A percentile compares a stretch with the other conserved stretches of the same genome.
Conservation (phyloP, 2,113 vertebrate species). For the Bos javanicus region DNA sequence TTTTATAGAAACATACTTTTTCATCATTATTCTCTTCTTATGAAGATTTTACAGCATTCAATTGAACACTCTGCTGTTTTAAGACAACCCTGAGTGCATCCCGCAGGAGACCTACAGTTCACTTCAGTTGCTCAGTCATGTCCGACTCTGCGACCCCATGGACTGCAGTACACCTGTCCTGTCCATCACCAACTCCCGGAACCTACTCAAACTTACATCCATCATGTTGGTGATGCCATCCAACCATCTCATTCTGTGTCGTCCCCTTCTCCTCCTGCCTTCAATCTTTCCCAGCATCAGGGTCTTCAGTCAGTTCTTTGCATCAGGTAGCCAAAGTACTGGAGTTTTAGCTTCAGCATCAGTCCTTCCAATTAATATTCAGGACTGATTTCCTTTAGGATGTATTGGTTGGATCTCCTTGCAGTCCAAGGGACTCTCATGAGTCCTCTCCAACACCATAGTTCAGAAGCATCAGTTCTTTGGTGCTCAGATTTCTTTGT, state of each 20-base stretch:
- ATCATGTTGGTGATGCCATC: neutral
- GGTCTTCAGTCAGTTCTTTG: neutral
- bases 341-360: neutral
- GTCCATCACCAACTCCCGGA: neutral
- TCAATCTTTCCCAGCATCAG: neutral
- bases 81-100: too few species aligned
- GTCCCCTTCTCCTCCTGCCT: neutral
- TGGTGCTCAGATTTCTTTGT: neutral
- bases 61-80: neutral
- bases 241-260: neutral
- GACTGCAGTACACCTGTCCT: neutral
- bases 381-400: neutral
- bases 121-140: neutral
- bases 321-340: neutral
- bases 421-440: neutral
- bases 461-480: neutral
- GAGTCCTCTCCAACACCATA: neutral
- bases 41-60: neutral
- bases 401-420: neutral
- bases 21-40: neutral
- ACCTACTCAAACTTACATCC: neutral
- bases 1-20: neutral
- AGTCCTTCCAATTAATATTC: neutral
- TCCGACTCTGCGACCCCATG: neutral
- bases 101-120: rapidly evolving